Conservation (phyloP, 2,888 invertebrate genomes). For the Amiota communis region DNA sequence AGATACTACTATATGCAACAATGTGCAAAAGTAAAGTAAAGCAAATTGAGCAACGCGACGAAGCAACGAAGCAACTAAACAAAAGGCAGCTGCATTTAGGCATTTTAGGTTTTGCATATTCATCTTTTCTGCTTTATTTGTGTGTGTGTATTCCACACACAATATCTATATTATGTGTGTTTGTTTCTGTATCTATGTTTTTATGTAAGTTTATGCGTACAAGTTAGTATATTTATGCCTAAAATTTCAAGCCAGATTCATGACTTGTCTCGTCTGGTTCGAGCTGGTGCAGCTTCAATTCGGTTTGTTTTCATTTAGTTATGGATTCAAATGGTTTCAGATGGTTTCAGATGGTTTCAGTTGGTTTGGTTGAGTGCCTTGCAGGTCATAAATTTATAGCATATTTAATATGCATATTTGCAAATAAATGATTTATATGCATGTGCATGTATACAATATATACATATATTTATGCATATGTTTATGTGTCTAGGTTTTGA, state of each 20-base stretch:
- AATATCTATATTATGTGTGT: conserved; percentile 5
- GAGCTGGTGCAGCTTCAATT: conserved; percentile 30
- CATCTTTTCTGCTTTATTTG: neutral
- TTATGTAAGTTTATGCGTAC: neutral
- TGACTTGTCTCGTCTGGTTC: conserved; percentile 22
- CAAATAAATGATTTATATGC: conserved; percentile 55
- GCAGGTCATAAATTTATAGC: conserved; percentile 58
- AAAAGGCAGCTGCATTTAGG: conserved; percentile 19
- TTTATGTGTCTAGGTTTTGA: neutral
- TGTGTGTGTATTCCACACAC: neutral
- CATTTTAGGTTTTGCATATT: neutral
- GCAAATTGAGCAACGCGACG: conserved; percentile 3
- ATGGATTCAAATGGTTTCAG: conserved; percentile 37
- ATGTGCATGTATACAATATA: conserved; percentile 3
- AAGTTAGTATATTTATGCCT: neutral
- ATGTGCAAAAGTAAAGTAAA: neutral
- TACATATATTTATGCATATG: neutral
- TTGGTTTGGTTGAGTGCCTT: conserved; percentile 32
- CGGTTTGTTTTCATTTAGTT: conserved; percentile 43
- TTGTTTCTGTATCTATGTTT: conserved; percentile 3
- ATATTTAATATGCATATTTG: conserved; percentile 61
- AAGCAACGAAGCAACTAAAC: conserved; percentile 3
- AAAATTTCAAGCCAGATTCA: conserved; percentile 24
- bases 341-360: conserved; percentile 47
- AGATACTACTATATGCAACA: neutral